Base-by-base conservation (phyloP, 2,113 vertebrate species). In the Nycticorax nycticorax region DNA sequence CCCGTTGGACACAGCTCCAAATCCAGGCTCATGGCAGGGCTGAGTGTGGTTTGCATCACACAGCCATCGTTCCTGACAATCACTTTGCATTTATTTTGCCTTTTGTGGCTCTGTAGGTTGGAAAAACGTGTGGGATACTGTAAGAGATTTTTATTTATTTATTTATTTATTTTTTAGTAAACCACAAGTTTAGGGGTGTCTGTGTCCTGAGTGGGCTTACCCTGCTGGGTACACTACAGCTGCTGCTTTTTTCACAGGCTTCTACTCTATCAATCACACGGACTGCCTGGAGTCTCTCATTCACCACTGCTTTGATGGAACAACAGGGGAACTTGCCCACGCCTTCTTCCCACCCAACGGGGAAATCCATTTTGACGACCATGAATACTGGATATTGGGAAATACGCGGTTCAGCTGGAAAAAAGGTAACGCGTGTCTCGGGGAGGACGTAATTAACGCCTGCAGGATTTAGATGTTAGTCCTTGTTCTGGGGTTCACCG, bases 321-420 rank as follows among this genome's bases (percentile, higher is more conserved):
- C 99, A 55, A 99, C 99, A 0, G 99, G 99, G 17, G 99, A 99
- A 39, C 94, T 99, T 89, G 99, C 99, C 55, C 99, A 99, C 0
- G 99, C 99, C 16, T 99, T 99, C 98, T 99, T 99, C 96, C 99
- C 99, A 0, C 98, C 98, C 17, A 99, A 98, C 0, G 99, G 99
- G 2, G 99, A 99, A 96, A 99, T 99, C 97, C 99, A 99, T 96
- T 99, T 99, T 1, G 99, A 99, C 8, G 99, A 99, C 96, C 98
- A 99, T 1, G 99, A 99, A 79, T 99, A 99, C 12, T 99, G 99
- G 99, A 99, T 99, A 84, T 96, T 99, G 96, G 99, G 99, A 26
- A 98, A 99, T 86, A 99, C 99, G 41, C 98, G 99, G 55, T 99
- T 99, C 97, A 99, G 99, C 98, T 99, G 99, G 99, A 99, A 99